Percentiles rank a stretch among this genome's conserved stretches.
Evolutionary conservation across 1,140 invertebrate species (phyloP).

Genomic region (Atopsyche davidsoni): DNA sequence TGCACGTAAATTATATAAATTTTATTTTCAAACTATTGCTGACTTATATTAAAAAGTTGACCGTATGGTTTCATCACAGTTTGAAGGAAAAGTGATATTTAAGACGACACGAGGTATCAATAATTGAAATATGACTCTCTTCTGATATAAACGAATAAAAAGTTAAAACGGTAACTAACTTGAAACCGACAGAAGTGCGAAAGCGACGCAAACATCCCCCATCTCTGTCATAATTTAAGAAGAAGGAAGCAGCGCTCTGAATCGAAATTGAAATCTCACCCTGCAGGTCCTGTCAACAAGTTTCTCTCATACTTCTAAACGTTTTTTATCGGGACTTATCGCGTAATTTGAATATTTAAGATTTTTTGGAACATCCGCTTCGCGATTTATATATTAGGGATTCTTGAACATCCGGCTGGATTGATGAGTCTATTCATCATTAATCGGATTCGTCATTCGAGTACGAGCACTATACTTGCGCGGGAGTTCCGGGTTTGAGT

Average conservation of each 20-base stretch:
- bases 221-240: constrained; percentile 9
- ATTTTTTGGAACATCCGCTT: constrained; percentile 17
- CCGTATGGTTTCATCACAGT: background rate
- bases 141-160: no score
- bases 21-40: no score
- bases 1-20: background rate
- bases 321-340: constrained; percentile 14
- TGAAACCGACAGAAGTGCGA: background rate
- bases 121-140: no score
- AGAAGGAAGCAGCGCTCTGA: constrained; percentile 12
- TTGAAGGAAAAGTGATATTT: background rate
- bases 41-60: background rate
- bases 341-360: constrained; percentile 19
- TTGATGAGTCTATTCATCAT: constrained; percentile 26
- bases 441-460: constrained; percentile 11
- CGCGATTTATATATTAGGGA: constrained; percentile 6
- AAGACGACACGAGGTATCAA: background rate
- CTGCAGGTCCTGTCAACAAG: constrained; percentile 19
- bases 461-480: no score
- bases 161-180: no score
- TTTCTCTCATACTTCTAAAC: constrained; percentile 19
- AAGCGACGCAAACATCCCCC: constrained; percentile 8
- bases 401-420: constrained; percentile 11
- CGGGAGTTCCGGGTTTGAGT: no score
- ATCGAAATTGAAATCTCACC: constrained; percentile 28